Evolutionary conservation across 2,113 vertebrate species (phyloP).

Genomic region (Neofelis nebulosa): DNA sequence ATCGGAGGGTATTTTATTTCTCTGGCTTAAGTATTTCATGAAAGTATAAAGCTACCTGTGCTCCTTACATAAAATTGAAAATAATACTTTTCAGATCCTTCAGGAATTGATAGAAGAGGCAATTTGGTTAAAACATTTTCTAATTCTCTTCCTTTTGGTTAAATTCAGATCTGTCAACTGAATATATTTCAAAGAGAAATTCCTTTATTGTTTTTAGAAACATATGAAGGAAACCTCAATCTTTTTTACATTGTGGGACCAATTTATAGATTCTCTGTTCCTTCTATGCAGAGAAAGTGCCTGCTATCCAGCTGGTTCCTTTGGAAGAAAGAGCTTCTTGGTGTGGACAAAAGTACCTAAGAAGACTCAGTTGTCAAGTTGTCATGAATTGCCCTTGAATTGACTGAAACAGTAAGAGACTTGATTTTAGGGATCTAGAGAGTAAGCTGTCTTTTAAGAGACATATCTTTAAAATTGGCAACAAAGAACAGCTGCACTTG

Average conservation of each 20-base stretch:
- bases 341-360: neutral
- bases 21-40: slow-evolving; percentile 30
- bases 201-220: slow-evolving; percentile 41
- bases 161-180: slow-evolving; percentile 29
- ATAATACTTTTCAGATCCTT: slow-evolving; percentile 38
- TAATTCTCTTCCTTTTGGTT: slow-evolving; percentile 29
- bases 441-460: neutral
- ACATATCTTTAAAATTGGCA: neutral
- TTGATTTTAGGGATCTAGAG: neutral
- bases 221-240: neutral
- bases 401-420: slow-evolving; percentile 5
- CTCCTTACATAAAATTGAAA: slow-evolving; percentile 18
- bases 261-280: slow-evolving; percentile 22
- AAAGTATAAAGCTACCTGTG: slow-evolving; percentile 9
- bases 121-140: slow-evolving; percentile 25
- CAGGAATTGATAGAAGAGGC: neutral
- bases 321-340: neutral
- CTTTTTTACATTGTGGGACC: neutral
- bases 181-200: slow-evolving; percentile 19
- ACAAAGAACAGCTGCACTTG: neutral
- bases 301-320: neutral
- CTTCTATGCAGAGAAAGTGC: neutral
- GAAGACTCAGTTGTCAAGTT: neutral
- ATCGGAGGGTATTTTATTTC: slow-evolving; percentile 42
- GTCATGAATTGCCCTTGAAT: neutral